Percentiles rank a stretch among this genome's conserved stretches.
These are phyloP conservation scores for Onychostoma macrolepis DNA, from an alignment of 2,113 vertebrate species.

Conservation along the genomic window DNA sequence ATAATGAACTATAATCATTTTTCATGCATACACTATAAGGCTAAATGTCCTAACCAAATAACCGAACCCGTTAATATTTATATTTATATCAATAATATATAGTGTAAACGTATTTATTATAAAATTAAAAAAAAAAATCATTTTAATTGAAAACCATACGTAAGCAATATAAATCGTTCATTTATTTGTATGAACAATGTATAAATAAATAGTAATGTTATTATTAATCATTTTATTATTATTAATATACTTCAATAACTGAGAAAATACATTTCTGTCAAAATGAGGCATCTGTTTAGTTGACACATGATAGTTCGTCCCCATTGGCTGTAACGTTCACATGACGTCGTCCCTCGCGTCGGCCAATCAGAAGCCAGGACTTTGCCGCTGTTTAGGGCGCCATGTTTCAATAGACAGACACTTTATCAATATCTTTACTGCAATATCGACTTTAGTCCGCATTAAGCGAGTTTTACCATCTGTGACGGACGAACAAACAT, in stretches of 20 bases:
- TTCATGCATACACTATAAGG: not conserved
- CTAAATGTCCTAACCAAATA: not conserved
- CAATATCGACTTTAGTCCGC: not conserved
- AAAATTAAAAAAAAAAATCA: not conserved
- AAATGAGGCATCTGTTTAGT: too few species aligned
- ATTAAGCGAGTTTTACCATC: not conserved
- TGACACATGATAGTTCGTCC: not conserved
- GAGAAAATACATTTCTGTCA: not conserved
- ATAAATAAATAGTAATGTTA: not conserved
- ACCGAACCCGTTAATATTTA: not conserved
- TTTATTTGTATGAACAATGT: not conserved
- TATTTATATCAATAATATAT: not conserved
- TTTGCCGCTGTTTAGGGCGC: slow-evolving; percentile 73
- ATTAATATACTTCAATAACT: not conserved
- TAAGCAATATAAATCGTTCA: not conserved
- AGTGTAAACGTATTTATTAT: not conserved
- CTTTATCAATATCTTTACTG: not conserved
- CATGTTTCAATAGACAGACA: slow-evolving; percentile 71
- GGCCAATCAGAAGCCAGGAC: slow-evolving; percentile 47
- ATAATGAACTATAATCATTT: not conserved
- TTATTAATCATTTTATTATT: not conserved
- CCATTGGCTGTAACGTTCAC: not conserved
- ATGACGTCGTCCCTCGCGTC: not conserved
- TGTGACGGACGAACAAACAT: not conserved
- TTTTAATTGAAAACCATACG: not conserved